A percentile compares a stretch with the other conserved stretches of the same genome.
Evolutionary conservation across 2,113 vertebrate genomes (phyloP).

Genomic region (Acanthisitta chloris): DNA sequence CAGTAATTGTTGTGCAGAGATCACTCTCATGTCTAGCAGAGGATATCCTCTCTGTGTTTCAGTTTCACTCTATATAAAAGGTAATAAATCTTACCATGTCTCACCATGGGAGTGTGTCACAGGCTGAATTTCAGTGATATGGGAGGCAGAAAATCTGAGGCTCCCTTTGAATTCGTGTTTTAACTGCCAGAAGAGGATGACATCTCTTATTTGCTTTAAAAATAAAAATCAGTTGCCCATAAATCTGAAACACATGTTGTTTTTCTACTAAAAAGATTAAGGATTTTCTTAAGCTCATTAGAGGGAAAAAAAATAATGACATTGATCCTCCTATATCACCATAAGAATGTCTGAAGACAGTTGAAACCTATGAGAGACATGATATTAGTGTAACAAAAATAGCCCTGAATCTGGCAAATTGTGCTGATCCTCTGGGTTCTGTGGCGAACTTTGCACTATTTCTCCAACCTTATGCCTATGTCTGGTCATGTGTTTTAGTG

Average conservation of each 20-base stretch:
- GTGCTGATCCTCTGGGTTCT: neutral
- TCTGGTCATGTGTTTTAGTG: slow-evolving; percentile 10
- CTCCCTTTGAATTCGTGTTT: neutral
- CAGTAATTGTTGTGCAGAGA: neutral
- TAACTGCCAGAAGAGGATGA: slow-evolving; percentile 30
- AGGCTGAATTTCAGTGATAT: neutral
- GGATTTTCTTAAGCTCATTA: slow-evolving; percentile 55
- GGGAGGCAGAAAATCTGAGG: slow-evolving; percentile 1
- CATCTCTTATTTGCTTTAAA: slow-evolving; percentile 54
- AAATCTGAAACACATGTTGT: slow-evolving; percentile 50
- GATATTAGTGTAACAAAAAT: neutral
- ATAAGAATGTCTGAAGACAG: slow-evolving; percentile 13
- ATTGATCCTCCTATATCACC: neutral
- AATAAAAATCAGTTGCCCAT: slow-evolving; percentile 39
- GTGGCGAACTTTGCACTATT: neutral
- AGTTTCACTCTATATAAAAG: neutral
- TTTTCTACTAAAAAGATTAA: slow-evolving; percentile 45
- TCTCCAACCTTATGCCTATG: neutral
- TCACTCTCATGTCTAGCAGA: neutral
- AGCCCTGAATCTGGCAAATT: neutral
- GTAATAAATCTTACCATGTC: neutral
- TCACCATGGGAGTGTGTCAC: neutral
- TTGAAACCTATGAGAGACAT: neutral
- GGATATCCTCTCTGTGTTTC: neutral
- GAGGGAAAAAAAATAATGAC: neutral